These are phyloP conservation scores for Strongylocentrotus purpuratus DNA, from an alignment of 35 echinoderm and acorn worm genomes.

Conservation along the genomic window DNA sequence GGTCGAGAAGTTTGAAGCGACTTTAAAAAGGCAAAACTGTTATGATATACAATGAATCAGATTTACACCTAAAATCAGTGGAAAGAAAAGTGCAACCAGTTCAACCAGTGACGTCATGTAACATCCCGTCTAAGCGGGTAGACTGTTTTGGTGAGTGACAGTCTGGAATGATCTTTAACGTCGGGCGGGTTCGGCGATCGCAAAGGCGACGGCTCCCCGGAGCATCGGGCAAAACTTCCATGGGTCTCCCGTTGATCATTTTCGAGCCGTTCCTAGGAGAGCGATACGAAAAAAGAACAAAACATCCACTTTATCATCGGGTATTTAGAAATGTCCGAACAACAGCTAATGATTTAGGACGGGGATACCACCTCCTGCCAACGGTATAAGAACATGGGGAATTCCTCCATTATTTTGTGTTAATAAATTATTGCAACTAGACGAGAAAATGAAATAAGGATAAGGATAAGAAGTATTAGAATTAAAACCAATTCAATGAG, in stretches of 20 bases:
- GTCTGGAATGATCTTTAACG: neutral
- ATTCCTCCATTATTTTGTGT: too few relatives aligned
- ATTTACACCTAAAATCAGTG: too few relatives aligned
- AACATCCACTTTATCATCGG: slow-evolving; percentile 1
- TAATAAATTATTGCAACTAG: too few relatives aligned
- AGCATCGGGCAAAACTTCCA: neutral
- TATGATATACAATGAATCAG: too few relatives aligned
- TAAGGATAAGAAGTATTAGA: too few relatives aligned
- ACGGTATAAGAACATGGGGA: too few relatives aligned
- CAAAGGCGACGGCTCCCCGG: neutral
- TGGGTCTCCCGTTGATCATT: neutral
- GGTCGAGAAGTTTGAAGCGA: too few relatives aligned
- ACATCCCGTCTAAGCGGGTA: neutral
- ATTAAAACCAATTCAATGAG: too few relatives aligned
- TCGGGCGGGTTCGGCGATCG: neutral
- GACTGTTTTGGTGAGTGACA: neutral
- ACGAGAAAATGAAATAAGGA: too few relatives aligned
- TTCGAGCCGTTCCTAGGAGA: neutral
- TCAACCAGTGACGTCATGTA: neutral
- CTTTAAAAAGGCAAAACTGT: too few relatives aligned
- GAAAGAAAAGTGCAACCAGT: neutral
- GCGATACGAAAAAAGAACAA: neutral
- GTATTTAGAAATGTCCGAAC: neutral
- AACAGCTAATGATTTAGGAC: neutral
- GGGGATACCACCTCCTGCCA: too few relatives aligned